Percentiles rank a stretch among this genome's conserved stretches.
Conservation (phyloP, 2,797 vertebrate species). For the Sebastes wilsoni region DNA sequence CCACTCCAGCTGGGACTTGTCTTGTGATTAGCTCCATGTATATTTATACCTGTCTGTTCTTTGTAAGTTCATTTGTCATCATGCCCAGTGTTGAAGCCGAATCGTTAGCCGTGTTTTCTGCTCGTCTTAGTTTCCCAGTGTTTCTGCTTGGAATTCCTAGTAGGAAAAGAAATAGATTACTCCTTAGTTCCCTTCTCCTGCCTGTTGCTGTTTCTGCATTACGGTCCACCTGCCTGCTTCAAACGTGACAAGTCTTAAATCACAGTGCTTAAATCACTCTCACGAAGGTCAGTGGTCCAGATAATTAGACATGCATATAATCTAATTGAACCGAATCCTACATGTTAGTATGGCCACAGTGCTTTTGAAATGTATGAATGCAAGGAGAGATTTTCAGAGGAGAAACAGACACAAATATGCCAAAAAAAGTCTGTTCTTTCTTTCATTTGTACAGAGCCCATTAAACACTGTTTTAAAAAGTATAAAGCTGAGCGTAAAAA, state of each 20-base stretch:
- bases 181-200: no score
- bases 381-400: not conserved
- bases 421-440: not conserved
- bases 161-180: no score
- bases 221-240: not conserved
- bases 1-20: not conserved
- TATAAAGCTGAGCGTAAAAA: not conserved
- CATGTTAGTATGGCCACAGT: no score
- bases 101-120: accelerated
- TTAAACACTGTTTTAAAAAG: not conserved
- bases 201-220: no score
- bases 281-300: not conserved
- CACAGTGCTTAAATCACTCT: not conserved
- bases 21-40: not conserved
- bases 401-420: not conserved
- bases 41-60: not conserved
- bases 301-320: not conserved
- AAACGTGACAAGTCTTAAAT: not conserved
- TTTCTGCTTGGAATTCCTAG: no score
- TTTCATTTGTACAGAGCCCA: not conserved
- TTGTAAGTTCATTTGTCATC: not conserved
- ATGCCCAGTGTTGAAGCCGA: not conserved
- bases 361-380: not conserved
- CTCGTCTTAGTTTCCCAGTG: no score
- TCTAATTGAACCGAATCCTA: not conserved